Conservation (phyloP, 2,113 vertebrate genomes). For the Mustela nigripes region DNA sequence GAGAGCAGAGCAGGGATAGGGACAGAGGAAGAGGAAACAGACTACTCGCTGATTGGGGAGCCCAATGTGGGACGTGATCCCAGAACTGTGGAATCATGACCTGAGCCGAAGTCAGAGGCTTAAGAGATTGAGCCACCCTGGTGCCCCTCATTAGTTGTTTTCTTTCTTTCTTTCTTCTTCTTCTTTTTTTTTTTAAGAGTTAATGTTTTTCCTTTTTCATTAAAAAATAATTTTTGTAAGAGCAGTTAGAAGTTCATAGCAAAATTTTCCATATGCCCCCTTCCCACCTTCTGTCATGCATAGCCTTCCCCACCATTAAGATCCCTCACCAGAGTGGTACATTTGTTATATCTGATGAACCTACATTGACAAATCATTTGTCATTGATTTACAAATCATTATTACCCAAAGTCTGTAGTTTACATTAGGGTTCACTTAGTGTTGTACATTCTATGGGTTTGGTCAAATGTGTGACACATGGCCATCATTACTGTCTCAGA, state of each 20-base stretch:
- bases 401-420: neutral
- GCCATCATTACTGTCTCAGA: neutral
- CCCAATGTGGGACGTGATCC: neutral
- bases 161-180: neutral
- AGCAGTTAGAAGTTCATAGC: neutral
- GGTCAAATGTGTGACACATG: neutral
- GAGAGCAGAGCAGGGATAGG: neutral
- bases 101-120: neutral
- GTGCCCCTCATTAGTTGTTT: neutral
- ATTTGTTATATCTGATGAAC: neutral
- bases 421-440: neutral
- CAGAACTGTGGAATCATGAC: neutral
- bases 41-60: neutral
- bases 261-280: neutral
- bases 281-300: neutral
- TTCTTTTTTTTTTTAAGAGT: neutral
- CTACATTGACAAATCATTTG: neutral
- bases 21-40: neutral
- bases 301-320: neutral
- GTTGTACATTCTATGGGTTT: neutral
- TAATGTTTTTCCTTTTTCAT: neutral
- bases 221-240: neutral
- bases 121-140: neutral
- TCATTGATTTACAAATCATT: neutral
- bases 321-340: neutral